Evolutionary conservation across 2,888 invertebrate species (phyloP), one percentile per base, ranked within the genome.

Genomic region (Macaria notata): DNA sequence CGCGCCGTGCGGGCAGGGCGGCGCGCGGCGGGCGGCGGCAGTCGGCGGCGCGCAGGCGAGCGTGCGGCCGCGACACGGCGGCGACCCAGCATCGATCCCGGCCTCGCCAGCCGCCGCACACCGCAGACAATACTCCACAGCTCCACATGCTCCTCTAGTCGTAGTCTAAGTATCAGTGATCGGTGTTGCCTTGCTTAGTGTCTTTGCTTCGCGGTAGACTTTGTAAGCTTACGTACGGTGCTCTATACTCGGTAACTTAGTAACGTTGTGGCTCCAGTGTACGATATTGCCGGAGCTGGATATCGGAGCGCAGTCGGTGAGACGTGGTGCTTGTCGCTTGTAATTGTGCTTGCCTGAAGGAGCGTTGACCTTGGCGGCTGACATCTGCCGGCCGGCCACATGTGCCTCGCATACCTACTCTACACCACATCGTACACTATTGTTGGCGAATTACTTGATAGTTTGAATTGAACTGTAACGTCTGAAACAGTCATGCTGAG

Each of bases 151-250:
- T n/a, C n/a, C n/a, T n/a, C n/a, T 84, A 79, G 77, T 82, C 83
- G 79, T 84, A 79, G 78, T 82, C 83, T 77, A 79, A 50, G 75
- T 81, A 81, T 76, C 87, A 85, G 7, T 36, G 36, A 79, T 87
- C 83, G 79, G 86, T 89, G 89, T 89, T 90, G 91, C 91, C 91
- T 91, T 91, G 90, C 87, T 86, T 84, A 81, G 91, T 91, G 90
- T 89, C 90, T 88, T 90, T 88, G 88, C 86, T 89, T 84, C 84
- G 88, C 88, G 82, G 80, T 86, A 51, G n/a, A n/a, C n/a, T n/a
- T n/a, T n/a, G 4, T 54, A 50, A 84, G 83, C 83, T 85, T 84
- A 81, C 77, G 87, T 84, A 81, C 78, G 88, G 88, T 90, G 89
- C 89, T 89, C 88, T 81, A 73, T 73, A 77, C 69, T 71, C 75